Base-by-base conservation (phyloP, 1,140 invertebrate genomes). In the Hypsibius dujardini region DNA sequence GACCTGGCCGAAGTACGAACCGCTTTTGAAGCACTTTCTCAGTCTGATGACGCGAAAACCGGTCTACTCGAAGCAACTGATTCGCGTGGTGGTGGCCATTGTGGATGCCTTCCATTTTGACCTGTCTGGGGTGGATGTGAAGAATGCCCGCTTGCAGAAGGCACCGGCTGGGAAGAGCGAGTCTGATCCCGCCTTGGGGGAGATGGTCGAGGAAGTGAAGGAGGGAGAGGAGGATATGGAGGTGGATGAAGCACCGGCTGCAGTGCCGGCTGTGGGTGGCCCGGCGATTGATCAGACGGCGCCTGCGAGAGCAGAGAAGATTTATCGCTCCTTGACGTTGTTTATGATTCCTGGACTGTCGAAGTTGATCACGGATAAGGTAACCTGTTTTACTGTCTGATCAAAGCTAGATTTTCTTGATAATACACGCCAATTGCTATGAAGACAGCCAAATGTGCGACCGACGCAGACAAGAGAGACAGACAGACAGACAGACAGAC, bases 91-190 rank as follows among this genome's bases (percentile, higher is more conserved):
- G 28, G 86, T 91, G 0, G 84, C 84, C 1, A 87, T 97, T 71
- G 80, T 98, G 46, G 89, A 95, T 79, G 85, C 87, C 1, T 98
- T 96, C 77, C 92, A 97, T 80, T 97, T 89, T 80, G 89, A 95
- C 83, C 79, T 95, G 46, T 67, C 62, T 85, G 84, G 0, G 85
- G 73, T 70, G 67, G 46, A 69, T 47, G 7, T 45, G 42, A 76
- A 76, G 60, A 73, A 75, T 59, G 75, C 70, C 71, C 75, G 14
- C 70, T 73, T 46, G 59, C 74, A 15, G 47, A 74, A 74, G 76
- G 67, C 77, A 77, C 12, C 70, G 70, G 74, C 47, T 1, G 50
- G 47, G 1, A 56, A n/a, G n/a, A 56, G n/a, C 50, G 7, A n/a
- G 50, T 56, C 50, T 70, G 74, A 73, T 2, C 46, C 46, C 1